Conservation (phyloP, 2,113 vertebrate species). For the mouse (Mus musculus) region GRCm39 chr12:16601501-16602000, state of each 20-base stretch:
- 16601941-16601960: rapidly evolving
- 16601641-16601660: constrained; percentile 34
- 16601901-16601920: not conserved
- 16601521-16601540: not conserved
- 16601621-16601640: constrained; percentile 61
- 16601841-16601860: not conserved
- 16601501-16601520: not conserved
- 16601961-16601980: rapidly evolving
- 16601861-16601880: rapidly evolving
- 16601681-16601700: constrained; percentile 3
- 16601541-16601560: not conserved
- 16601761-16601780: not conserved
- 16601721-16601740: not conserved
- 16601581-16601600: not conserved
- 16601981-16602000: rapidly evolving
- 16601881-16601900: not conserved
- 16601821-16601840: not conserved
- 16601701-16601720: not conserved
- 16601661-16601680: constrained; percentile 55
- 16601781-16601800: not conserved
- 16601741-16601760: not conserved
- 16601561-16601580: not conserved
- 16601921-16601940: not conserved
- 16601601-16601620: constrained; percentile 58
- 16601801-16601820: not conserved